A percentile compares a stretch with the other conserved stretches of the same genome.
These are phyloP conservation scores for Laupala kohalensis DNA, from an alignment of 1,140 invertebrate genomes.

Conservation along the genomic window DNA sequence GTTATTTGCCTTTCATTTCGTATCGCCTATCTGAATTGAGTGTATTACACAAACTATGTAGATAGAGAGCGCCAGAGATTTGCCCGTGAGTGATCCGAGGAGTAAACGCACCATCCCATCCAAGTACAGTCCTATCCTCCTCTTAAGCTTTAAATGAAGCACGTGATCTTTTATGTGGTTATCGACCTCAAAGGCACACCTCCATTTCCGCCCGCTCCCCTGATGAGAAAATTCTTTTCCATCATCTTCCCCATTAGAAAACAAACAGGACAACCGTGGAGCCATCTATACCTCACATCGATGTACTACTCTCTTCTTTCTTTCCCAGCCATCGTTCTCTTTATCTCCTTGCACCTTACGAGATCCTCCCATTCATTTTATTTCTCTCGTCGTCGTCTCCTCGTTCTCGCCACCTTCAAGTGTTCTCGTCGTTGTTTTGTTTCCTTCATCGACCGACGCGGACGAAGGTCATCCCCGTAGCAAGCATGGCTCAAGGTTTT, in stretches of 20 bases:
- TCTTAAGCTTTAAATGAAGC: too few species aligned
- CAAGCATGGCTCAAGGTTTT: slow-evolving; percentile 7
- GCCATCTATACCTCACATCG: not conserved
- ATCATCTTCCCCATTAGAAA: slow-evolving; percentile 2
- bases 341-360: not conserved
- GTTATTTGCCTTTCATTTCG: too few species aligned
- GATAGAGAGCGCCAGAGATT: too few species aligned
- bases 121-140: too few species aligned
- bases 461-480: slow-evolving; percentile 4
- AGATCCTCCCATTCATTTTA: not conserved
- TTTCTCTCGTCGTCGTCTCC: too few species aligned
- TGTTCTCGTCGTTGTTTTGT: not conserved
- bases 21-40: too few species aligned
- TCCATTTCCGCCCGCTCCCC: not conserved
- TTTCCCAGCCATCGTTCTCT: not conserved
- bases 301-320: not conserved
- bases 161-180: too few species aligned
- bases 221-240: slow-evolving; percentile 7
- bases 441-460: not conserved
- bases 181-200: too few species aligned
- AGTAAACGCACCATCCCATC: too few species aligned
- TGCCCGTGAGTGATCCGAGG: too few species aligned
- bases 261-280: not conserved
- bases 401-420: too few species aligned
- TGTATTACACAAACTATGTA: too few species aligned